Percentiles rank a stretch among this genome's conserved stretches.
Evolutionary conservation across 2,888 invertebrate species (phyloP).

Genomic region (Allacma fusca): DNA sequence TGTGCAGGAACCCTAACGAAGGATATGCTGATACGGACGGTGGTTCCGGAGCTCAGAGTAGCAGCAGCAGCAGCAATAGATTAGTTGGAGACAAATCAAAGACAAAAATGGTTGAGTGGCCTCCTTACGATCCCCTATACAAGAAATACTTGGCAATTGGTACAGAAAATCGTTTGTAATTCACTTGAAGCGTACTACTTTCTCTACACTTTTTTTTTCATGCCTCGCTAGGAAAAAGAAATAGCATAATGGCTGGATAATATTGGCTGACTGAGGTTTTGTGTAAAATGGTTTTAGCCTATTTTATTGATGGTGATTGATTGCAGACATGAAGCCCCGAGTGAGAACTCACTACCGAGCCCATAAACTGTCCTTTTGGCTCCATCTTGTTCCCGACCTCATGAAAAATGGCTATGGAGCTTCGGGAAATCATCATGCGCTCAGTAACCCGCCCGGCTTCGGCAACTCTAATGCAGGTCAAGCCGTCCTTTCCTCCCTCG

Average conservation of each 20-base stretch:
- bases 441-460: slow-evolving; percentile 48
- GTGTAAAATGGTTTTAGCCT: slow-evolving; percentile 28
- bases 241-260: slow-evolving; percentile 14
- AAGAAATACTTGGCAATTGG: slow-evolving; percentile 92
- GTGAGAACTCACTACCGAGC: slow-evolving; percentile 93
- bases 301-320: slow-evolving; percentile 40
- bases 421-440: slow-evolving; percentile 57
- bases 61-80: slow-evolving; percentile 64
- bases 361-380: slow-evolving; percentile 94
- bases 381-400: slow-evolving; percentile 88
- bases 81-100: slow-evolving; percentile 64
- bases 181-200: slow-evolving; percentile 21
- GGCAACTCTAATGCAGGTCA: slow-evolving; percentile 40
- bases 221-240: slow-evolving; percentile 22
- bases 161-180: slow-evolving; percentile 66
- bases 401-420: slow-evolving; percentile 63
- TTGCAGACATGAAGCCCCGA: slow-evolving; percentile 86
- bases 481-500: slow-evolving; percentile 36
- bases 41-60: slow-evolving; percentile 51
- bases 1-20: slow-evolving; percentile 82
- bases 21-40: slow-evolving; percentile 73
- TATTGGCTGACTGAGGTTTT: slow-evolving; percentile 14
- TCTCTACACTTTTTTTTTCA: neutral
- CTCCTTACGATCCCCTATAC: slow-evolving; percentile 88
- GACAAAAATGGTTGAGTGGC: slow-evolving; percentile 91